Evolutionary conservation across 2,113 vertebrate species (phyloP).

Genomic region (Promerops cafer): DNA sequence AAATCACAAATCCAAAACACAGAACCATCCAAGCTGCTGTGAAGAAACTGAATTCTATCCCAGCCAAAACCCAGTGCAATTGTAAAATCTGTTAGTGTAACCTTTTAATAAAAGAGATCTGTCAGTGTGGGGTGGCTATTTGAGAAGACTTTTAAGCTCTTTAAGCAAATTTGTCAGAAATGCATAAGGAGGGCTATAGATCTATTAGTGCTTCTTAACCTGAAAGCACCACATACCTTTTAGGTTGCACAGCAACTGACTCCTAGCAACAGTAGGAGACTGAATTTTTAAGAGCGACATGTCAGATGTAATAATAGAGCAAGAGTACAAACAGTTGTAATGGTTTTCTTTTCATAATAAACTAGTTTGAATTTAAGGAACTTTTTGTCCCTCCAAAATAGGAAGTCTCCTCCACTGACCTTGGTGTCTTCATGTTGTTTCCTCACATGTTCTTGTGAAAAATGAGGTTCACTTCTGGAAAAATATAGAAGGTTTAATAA

Average conservation of each 20-base stretch:
- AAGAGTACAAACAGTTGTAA: constrained; percentile 72
- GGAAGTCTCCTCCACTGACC: not conserved
- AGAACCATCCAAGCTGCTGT: not conserved
- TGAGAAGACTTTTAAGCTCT: constrained; percentile 63
- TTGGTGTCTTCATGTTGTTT: not conserved
- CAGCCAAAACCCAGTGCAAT: not conserved
- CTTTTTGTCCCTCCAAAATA: constrained; percentile 47
- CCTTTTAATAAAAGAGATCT: constrained; percentile 50
- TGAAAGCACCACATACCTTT: constrained; percentile 71
- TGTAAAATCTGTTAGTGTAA: constrained; percentile 54
- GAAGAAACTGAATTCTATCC: not conserved
- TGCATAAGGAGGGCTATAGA: constrained; percentile 58
- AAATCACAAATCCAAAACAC: not conserved
- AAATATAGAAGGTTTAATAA: too few species aligned
- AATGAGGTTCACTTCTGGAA: too few species aligned
- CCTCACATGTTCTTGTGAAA: too few species aligned
- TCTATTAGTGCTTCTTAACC: constrained; percentile 69
- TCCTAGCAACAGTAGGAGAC: constrained; percentile 72
- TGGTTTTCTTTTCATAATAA: constrained; percentile 71
- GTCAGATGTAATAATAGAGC: constrained; percentile 71
- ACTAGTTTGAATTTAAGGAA: constrained; percentile 56
- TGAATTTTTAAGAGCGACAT: constrained; percentile 69
- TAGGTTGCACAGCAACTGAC: constrained; percentile 75
- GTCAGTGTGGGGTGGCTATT: constrained; percentile 46
- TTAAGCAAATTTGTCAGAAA: constrained; percentile 64